Evolutionary conservation across 2,797 vertebrate genomes (phyloP), one percentile per base, ranked within the genome.

Genomic region (Spatula clypeata): DNA sequence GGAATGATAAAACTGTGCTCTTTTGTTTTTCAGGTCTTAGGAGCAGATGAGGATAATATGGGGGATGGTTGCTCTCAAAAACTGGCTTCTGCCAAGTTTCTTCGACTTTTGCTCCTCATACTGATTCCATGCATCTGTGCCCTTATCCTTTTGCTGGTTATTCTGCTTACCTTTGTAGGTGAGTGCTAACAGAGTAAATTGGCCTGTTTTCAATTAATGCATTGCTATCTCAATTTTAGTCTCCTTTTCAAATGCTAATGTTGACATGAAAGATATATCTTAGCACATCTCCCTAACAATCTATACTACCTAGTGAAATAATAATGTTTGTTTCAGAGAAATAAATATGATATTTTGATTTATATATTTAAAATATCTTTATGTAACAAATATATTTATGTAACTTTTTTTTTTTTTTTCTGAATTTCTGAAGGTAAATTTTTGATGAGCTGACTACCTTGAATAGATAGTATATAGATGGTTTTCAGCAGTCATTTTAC

Each of bases 61-160:
- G 98, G 97, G 82, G 97, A 98, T 81, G 97, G 97, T 42, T 98
- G 98, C 91, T 98, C 98, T 88, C 98, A 98, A 95, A 99, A 98
- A 91, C 79, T 98, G 96, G 97, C 96, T 45, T 98, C 98, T 27
- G 93, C 97, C 74, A 98, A 96, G 62, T 96, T 98, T 80, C 97
- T 98, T 51, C 98, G 98, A 20, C 97, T 99, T 91, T 55, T 98
- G 26, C 87, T 99, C 87, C 95, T 99, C 57, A 97, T 99, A 74
- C 91, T 99, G 88, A 98, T 99, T 93, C 98, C 98, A 0, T 99
- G 98, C 88, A 96, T 98, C 94, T 99, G 98, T 86, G 97, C 98
- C 26, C 97, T 99, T 45, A 95, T 98, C 38, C 97, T 99, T 81
- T 87, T 98, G 44, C 88, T 99, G 92, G 98, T 98, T 70, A 97